Evolutionary conservation across 2,797 vertebrate species (phyloP).

Genomic region (Petrocephalus schoutedeni): DNA sequence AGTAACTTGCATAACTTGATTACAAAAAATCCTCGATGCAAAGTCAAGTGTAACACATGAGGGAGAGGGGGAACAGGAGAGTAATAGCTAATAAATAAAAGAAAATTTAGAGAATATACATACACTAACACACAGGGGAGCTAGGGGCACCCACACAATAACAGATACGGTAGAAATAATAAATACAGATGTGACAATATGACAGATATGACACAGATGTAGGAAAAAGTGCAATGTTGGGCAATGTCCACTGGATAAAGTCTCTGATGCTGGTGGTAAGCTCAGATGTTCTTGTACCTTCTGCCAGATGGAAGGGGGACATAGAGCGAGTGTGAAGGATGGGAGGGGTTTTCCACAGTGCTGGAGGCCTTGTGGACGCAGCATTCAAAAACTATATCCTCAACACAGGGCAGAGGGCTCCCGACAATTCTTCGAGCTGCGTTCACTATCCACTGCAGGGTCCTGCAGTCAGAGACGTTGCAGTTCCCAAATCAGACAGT

Average conservation of each 20-base stretch:
- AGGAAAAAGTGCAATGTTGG: background rate
- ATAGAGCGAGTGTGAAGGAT: background rate
- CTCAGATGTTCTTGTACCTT: background rate
- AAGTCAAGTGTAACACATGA: background rate
- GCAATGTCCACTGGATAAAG: background rate
- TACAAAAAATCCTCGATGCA: background rate
- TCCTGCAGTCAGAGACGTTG: background rate
- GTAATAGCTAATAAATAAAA: background rate
- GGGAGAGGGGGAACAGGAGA: background rate
- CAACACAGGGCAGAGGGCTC: background rate
- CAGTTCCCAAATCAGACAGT: background rate
- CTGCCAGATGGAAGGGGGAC: background rate
- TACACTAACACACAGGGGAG: background rate
- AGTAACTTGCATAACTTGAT: no score
- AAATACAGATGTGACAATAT: background rate
- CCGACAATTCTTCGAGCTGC: background rate
- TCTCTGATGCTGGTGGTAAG: background rate
- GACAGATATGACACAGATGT: background rate
- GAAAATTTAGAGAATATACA: background rate
- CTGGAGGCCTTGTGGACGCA: background rate
- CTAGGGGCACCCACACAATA: background rate
- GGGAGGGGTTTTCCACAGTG: background rate
- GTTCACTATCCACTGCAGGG: background rate
- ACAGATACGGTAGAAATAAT: background rate
- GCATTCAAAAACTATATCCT: background rate